A percentile compares a stretch with the other conserved stretches of the same genome.
Evolutionary conservation across 2,797 vertebrate species (phyloP).

Genomic region (Lates japonicus): DNA sequence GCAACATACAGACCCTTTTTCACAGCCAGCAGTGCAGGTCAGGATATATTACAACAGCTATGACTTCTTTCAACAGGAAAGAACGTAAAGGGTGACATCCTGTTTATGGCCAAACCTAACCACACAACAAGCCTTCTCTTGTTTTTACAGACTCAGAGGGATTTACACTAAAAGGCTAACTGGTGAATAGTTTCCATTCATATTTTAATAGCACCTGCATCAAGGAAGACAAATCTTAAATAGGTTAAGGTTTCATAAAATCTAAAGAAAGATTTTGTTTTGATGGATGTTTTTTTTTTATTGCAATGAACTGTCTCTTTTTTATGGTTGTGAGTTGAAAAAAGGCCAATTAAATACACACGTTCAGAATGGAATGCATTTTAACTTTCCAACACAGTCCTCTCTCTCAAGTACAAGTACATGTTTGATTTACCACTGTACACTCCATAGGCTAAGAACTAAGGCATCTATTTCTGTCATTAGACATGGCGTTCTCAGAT

Average conservation of each 20-base stretch:
- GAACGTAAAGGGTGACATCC: conserved; percentile 29
- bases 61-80: conserved; percentile 41
- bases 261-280: background rate
- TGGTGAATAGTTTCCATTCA: background rate
- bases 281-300: background rate
- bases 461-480: conserved; percentile 50
- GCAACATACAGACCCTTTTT: background rate
- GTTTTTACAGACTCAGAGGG: conserved; percentile 10
- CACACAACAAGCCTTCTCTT: conserved; percentile 23
- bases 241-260: background rate
- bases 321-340: background rate
- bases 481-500: conserved; percentile 38
- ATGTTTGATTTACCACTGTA: conserved; percentile 14
- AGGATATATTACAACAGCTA: conserved; percentile 21
- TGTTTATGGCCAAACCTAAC: conserved; percentile 18
- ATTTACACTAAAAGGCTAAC: background rate
- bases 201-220: conserved; percentile 6
- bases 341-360: background rate
- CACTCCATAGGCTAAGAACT: conserved; percentile 24
- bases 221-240: background rate
- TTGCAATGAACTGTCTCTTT: background rate
- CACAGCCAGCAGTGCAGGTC: conserved; percentile 5
- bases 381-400: conserved; percentile 1
- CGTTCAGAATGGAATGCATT: conserved; percentile 1
- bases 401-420: background rate